phyloP scores from a whole-genome alignment of 2,797 vertebrate genomes.

The Eleutherodactylus coqui region DNA sequence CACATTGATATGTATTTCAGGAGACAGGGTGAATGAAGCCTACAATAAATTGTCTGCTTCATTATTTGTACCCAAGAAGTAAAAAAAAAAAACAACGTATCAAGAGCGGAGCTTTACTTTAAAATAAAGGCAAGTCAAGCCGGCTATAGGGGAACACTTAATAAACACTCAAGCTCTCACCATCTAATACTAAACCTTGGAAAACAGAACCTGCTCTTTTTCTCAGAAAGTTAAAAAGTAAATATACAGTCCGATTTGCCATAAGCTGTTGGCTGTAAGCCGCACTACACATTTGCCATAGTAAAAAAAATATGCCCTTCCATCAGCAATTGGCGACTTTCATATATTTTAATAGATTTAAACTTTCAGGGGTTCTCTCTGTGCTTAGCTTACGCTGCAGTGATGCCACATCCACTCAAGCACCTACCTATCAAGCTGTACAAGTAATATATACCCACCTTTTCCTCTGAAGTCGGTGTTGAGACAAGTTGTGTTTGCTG shows the following conservation, averaged over 20 bases:
- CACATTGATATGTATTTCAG: background rate
- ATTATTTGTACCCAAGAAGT: background rate
- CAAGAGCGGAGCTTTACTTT: background rate
- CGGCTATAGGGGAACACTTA: background rate
- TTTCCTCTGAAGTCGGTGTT: conserved; percentile 44
- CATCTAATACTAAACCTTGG: too few relatives aligned
- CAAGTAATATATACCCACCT: conserved; percentile 50
- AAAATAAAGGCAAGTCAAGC: background rate
- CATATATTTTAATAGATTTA: too few relatives aligned
- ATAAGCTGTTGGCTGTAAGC: background rate
- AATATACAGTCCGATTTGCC: background rate
- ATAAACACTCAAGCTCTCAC: too few relatives aligned
- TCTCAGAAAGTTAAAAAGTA: background rate
- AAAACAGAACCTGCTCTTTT: background rate
- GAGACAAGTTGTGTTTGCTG: conserved; percentile 48
- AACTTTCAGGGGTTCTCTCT: background rate
- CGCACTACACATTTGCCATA: background rate
- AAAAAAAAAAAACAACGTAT: too few relatives aligned
- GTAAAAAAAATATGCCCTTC: background rate
- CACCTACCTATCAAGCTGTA: conserved; percentile 38
- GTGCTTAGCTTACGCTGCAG: background rate
- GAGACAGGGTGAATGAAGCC: background rate
- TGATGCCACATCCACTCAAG: conserved; percentile 32
- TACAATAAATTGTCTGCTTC: background rate
- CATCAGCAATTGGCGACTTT: background rate